Evolutionary conservation across 2,888 invertebrate species (phyloP), one percentile per base, ranked within the genome.

Genomic region (Thyatira batis): DNA sequence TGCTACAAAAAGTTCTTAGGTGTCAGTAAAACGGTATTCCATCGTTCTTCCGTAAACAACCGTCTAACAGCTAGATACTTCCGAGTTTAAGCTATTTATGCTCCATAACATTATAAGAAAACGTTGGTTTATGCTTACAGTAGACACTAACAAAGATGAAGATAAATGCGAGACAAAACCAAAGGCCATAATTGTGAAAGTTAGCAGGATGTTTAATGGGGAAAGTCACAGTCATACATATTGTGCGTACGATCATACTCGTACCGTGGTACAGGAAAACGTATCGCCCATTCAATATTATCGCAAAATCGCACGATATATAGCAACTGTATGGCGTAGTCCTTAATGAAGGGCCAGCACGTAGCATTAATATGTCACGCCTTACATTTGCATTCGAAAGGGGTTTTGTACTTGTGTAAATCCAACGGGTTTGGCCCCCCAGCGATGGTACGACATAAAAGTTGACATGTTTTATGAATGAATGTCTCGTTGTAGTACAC

Each of bases 291-390:
- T 51, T 51, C 45, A 45, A 51, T 45, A 30, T 51, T 33, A 30
- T 44, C 50, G 50, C 44, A 44, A 28, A 28, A 51, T 28, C 30
- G 44, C 20, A 17, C 23, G 23, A 49, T 39, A 39, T 39, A 39
- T 59, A 55, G 61, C 55, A 60, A 55, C 17, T 49, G 33, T 51
- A 33, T 50, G 51, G 57, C 62, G 60, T 58, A 58, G 58, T 53
- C 53, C 45, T 51, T 50, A 49, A 57, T 20, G 52, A 53, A 53
- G 50, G 39, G 54, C 58, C 56, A 58, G 56, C 62, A 63, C 60
- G 60, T 63, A 64, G 73, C 70, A 77, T 82, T 81, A 79, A 82
- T 81, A 81, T 78, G 80, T 81, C 78, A 81, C 80, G 78, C 68
- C 59, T 67, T 55, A 61, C 63, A 82, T 82, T 84, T 73, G 73